These are phyloP conservation scores for Acanthurus leucopareius DNA, from an alignment of 2,797 vertebrate species.

Conservation along the genomic window DNA sequence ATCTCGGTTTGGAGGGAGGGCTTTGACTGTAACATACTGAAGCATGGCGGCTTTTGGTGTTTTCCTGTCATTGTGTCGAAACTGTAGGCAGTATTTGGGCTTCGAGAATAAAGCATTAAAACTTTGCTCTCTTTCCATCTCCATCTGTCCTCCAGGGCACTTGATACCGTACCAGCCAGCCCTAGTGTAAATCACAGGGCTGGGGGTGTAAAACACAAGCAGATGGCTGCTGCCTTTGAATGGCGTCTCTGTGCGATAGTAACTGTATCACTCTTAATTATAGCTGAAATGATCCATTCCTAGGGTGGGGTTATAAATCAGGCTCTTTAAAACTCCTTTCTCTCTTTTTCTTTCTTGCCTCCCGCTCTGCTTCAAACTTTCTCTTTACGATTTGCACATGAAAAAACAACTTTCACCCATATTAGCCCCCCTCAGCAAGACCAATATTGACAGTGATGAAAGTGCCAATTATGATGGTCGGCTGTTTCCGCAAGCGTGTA, in stretches of 20 bases:
- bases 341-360: slow-evolving; percentile 30
- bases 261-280: slow-evolving; percentile 86
- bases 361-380: slow-evolving; percentile 28
- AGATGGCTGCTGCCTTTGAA: slow-evolving; percentile 82
- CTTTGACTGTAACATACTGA: slow-evolving; percentile 27
- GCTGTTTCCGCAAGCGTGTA: slow-evolving; percentile 56
- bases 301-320: slow-evolving; percentile 76
- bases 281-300: slow-evolving; percentile 81
- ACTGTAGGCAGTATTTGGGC: slow-evolving; percentile 28
- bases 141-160: slow-evolving; percentile 59
- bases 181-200: slow-evolving; percentile 67
- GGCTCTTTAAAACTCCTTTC: slow-evolving; percentile 64
- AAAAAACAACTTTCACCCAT: slow-evolving; percentile 77
- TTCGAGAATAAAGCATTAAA: slow-evolving; percentile 32
- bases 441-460: slow-evolving; percentile 84
- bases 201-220: slow-evolving; percentile 79
- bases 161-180: slow-evolving; percentile 57
- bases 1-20: slow-evolving; percentile 17
- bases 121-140: slow-evolving; percentile 47
- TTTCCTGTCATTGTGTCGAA: slow-evolving; percentile 33
- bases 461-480: slow-evolving; percentile 76
- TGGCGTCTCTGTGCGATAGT: slow-evolving; percentile 81
- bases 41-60: slow-evolving; percentile 10
- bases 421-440: slow-evolving; percentile 74
- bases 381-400: slow-evolving; percentile 77